phyloP scores from a whole-genome alignment of 2,113 vertebrate species.

The Misgurnus mizolepis region DNA sequence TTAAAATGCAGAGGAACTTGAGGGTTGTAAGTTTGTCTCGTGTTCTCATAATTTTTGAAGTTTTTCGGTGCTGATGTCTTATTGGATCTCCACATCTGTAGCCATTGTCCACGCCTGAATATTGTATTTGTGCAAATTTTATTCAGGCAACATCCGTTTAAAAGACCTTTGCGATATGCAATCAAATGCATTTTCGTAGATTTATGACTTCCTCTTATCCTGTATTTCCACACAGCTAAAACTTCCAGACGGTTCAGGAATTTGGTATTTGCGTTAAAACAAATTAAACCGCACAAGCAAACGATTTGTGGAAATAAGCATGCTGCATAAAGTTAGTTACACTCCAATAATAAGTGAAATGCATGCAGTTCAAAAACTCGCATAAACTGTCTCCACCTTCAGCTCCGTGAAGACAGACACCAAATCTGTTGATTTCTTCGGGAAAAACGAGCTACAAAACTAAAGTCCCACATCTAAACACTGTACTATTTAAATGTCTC shows the following conservation, averaged over 20 bases:
- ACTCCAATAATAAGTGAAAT: too few relatives aligned
- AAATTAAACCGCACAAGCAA: too few relatives aligned
- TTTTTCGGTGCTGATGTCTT: conserved; percentile 54
- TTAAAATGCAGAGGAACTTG: conserved; percentile 79
- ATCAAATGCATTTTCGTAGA: neutral
- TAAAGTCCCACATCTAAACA: conserved; percentile 17
- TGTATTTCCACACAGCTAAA: neutral
- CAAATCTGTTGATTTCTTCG: neutral
- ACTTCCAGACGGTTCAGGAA: neutral
- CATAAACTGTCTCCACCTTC: neutral
- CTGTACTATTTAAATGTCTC: too few relatives aligned
- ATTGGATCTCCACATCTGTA: neutral
- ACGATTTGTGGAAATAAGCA: too few relatives aligned
- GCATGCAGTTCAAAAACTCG: neutral
- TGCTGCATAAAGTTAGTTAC: too few relatives aligned
- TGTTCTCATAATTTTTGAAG: conserved; percentile 73
- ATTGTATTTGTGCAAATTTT: neutral
- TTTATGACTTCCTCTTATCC: neutral
- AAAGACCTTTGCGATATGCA: neutral
- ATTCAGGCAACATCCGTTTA: neutral
- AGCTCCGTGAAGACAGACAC: neutral
- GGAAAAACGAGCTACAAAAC: conserved; percentile 17
- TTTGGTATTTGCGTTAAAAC: too few relatives aligned
- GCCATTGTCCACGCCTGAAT: neutral
- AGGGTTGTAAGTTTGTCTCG: conserved; percentile 67